Conservation (phyloP, 2,797 vertebrate species). For the Crocodylus rhombifer region DNA sequence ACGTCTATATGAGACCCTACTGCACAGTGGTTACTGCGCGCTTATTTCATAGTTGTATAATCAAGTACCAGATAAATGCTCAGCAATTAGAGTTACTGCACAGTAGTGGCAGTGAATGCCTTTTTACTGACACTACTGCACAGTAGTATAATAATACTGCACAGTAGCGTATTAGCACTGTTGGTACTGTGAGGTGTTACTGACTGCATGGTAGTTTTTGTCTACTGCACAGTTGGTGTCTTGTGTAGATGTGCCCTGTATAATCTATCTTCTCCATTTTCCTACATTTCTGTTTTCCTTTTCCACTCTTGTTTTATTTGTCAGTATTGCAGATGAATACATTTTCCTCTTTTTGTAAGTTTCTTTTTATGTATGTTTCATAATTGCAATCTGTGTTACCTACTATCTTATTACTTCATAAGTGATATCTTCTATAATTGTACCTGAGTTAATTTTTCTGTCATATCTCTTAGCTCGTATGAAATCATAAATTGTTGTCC, state of each 20-base stretch:
- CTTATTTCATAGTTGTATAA: no score
- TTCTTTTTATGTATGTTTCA: slow-evolving; percentile 36
- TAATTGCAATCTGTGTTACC: slow-evolving; percentile 41
- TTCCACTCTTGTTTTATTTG: slow-evolving; percentile 16
- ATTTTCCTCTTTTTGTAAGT: slow-evolving; percentile 44
- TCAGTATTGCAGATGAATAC: background rate
- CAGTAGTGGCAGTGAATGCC: no score
- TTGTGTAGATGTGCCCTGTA: background rate
- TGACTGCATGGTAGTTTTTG: no score
- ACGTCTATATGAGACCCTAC: no score
- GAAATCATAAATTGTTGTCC: slow-evolving; percentile 71
- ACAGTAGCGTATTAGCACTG: no score
- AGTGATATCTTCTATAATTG: slow-evolving; percentile 48
- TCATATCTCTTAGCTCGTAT: slow-evolving; percentile 56
- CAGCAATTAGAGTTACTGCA: no score
- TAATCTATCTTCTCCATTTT: slow-evolving; percentile 13
- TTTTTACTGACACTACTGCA: no score
- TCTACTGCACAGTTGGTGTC: no score
- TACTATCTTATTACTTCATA: slow-evolving; percentile 37
- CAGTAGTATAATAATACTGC: no score
- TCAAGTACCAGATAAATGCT: no score
- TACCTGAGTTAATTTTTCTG: slow-evolving; percentile 56
- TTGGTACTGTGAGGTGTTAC: no score
- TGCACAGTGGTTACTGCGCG: no score
- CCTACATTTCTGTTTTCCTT: slow-evolving; percentile 2